Percentiles rank a stretch among this genome's conserved stretches.
Conservation (phyloP, 2,888 invertebrate genomes). For the Coecobrya sp. region DNA sequence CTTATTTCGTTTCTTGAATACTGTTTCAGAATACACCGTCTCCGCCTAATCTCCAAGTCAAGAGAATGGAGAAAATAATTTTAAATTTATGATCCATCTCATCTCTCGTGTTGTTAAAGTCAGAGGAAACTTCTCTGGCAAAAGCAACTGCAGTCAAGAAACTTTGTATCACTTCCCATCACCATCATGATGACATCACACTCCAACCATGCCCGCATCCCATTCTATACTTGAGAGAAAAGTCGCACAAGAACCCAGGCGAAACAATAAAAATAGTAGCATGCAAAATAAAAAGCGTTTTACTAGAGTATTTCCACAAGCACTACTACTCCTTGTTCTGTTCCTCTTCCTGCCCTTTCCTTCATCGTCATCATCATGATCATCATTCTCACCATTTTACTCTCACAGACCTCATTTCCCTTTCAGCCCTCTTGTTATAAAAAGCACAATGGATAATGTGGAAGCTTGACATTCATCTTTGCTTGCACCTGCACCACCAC, state of each 20-base stretch:
- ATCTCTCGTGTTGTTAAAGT: background rate
- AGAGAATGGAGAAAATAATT: conserved; percentile 35
- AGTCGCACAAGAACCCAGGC: too few species aligned
- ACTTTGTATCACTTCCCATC: background rate
- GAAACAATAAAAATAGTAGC: too few species aligned
- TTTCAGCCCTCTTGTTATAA: background rate
- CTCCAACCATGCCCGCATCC: too few species aligned
- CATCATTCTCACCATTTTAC: background rate
- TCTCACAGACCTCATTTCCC: background rate
- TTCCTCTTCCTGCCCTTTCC: background rate
- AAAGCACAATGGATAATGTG: background rate
- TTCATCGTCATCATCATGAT: background rate
- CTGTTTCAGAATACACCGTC: background rate
- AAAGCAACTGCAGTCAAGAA: background rate
- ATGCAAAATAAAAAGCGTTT: background rate
- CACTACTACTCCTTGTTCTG: background rate
- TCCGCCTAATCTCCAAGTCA: background rate
- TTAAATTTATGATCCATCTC: conserved; percentile 58
- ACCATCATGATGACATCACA: too few species aligned
- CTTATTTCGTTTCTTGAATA: too few species aligned
- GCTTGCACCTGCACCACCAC: background rate
- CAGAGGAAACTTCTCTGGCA: background rate
- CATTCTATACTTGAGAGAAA: too few species aligned
- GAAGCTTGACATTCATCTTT: background rate
- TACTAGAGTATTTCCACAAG: too few species aligned